Base-by-base conservation (phyloP, 2,113 vertebrate species). In the Climacteris rufus region DNA sequence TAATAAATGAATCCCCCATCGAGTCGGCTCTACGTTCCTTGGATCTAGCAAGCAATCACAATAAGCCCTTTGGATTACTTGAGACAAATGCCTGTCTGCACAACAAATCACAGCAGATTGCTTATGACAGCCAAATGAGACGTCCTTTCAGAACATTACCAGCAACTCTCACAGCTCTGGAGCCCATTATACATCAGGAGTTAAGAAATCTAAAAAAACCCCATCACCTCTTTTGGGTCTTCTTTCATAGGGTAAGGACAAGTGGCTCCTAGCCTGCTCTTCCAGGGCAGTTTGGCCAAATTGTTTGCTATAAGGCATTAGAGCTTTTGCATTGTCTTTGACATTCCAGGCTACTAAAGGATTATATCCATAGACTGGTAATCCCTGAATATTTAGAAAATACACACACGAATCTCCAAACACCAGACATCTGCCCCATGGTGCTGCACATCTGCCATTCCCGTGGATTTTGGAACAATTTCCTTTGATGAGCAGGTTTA, bases 351-450 rank as follows among this genome's bases (percentile, higher is more conserved):
- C 96, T 97, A 96, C 90, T 57, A 83, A 84, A 91, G 96, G 97
- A 97, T 97, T 97, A 97, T 96, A 94, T 94, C 90, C n/a, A 54
- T 68, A 93, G 94, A 56, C 95, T 68, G 37, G 91, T 97, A 97
- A 97, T 97, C 96, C 96, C 89, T 80, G 94, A 90, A 94, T 93
- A 76, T 90, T 93, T 83, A 87, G 90, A 86, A 94, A 93, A 93
- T 68, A 91, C 91, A 87, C 11, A 35, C 69, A 64, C 1, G 3
- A 42, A 87, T 80, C 91, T 81, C 92, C 88, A 87, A 96, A 74
- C 91, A 35, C 45, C 94, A 96, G 95, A 96, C 96, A 96, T 97
- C 95, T 97, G 96, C 89, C 95, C 90, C 69, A 30, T 75, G 79
- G 91, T 87, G 63, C 93, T 83, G 91, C 93, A 95, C 96, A 97